Conservation (phyloP, 1,140 invertebrate genomes). For the Drosophila guanche region DNA sequence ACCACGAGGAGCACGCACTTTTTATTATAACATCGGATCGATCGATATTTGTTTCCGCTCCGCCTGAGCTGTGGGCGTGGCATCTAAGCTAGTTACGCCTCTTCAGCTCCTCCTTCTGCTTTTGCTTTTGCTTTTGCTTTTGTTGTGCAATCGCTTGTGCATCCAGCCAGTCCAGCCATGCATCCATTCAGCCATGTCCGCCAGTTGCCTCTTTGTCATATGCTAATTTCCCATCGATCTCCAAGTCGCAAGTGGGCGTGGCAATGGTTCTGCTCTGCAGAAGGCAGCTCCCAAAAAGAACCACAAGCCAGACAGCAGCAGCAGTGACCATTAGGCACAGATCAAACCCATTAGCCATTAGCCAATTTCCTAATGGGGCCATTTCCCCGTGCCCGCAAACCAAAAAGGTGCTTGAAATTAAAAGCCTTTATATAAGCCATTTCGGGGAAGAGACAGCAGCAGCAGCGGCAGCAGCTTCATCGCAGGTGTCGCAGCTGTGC, state of each 20-base stretch:
- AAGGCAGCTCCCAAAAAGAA: conserved; percentile 1
- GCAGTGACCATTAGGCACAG: background rate
- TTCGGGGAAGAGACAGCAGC: conserved; percentile 1
- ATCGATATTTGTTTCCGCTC: conserved; percentile 51
- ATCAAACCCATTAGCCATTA: conserved; percentile 11
- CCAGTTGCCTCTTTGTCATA: conserved; percentile 6
- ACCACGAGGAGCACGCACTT: conserved; percentile 25
- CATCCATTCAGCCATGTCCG: conserved; percentile 19
- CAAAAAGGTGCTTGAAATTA: conserved; percentile 13
- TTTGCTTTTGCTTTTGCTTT: background rate
- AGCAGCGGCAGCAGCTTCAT: background rate
- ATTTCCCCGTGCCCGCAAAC: background rate
- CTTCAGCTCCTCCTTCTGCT: conserved; percentile 1
- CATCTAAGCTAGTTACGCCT: background rate
- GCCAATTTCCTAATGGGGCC: conserved; percentile 10
- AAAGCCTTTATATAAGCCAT: conserved; percentile 37
- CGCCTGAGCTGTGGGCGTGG: conserved; percentile 31
- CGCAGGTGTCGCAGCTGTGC: conserved; percentile 49
- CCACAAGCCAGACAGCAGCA: conserved; percentile 5
- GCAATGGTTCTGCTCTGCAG: too few relatives aligned
- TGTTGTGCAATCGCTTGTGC: conserved; percentile 25
- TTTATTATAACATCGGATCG: conserved; percentile 47
- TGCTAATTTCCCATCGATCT: background rate
- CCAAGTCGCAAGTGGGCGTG: too few relatives aligned
- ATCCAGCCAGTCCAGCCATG: conserved; percentile 7